Evolutionary conservation across 2,113 vertebrate species (phyloP), one percentile per base, ranked within the genome.

Genomic region (Triplophysa siluroides): DNA sequence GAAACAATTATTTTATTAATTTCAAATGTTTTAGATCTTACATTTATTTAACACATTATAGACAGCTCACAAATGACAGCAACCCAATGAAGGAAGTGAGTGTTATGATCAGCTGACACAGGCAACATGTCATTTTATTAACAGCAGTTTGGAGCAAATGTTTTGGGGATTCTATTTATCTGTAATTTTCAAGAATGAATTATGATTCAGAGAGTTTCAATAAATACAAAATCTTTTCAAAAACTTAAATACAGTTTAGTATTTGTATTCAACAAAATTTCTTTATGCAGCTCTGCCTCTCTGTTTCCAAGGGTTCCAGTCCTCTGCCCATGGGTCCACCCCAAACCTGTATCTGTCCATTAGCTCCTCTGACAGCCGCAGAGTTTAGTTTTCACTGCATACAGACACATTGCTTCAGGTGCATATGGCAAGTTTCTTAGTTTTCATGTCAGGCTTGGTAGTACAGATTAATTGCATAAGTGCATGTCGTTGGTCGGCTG

Each of bases 31-130:
- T 56, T 41, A 11, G 11, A 33, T 64, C 38, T 41, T 73, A 80
- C 60, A 66, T 80, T 80, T 21, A 80, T 79, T 62, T 62, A 54
- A 23, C 67, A 72, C 72, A 18, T 63, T 79, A 16, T 63, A 47
- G 56, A 79, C 78, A 71, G n/a, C 54, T 29, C 24, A 79, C 78
- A 71, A 47, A 79, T 50, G 29, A 65, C 23, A 70, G 41, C 41
- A 61, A 64, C 33, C 7, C 58, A 47, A 69, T 1, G 77, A 60
- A 69, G 60, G 41, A 8, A 14, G 43, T 50, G 45, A 21, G 7
- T n/a, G 45, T 61, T 47, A 79, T 71, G 52, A 62, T 29, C 21
- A n/a, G 60, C 23, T 47, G 3, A 1, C 14, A 63, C 21, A 24
- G 47, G 24, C 7, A 45, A 26, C 11, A 71, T 56, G 24, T 41